These are phyloP conservation scores for Amazona finschi DNA, from an alignment of 2,797 vertebrate species.

Conservation along the genomic window DNA sequence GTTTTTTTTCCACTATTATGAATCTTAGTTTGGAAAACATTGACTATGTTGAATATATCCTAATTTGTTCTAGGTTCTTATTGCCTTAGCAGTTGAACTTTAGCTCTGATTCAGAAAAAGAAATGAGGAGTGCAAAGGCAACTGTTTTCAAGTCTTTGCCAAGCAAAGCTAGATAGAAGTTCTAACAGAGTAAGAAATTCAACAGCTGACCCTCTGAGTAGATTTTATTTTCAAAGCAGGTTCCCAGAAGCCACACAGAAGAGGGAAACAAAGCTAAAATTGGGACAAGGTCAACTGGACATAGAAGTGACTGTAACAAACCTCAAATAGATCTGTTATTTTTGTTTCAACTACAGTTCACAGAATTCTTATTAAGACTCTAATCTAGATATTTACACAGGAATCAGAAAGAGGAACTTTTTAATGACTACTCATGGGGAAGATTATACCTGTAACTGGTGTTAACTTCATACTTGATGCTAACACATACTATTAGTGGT, in stretches of 20 bases:
- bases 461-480: not conserved
- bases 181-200: slow-evolving; percentile 2
- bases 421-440: not conserved
- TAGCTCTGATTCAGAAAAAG: not conserved
- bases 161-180: not conserved
- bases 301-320: slow-evolving; percentile 44
- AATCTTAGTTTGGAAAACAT: not conserved
- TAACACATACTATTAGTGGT: not conserved
- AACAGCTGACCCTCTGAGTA: slow-evolving; percentile 14
- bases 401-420: slow-evolving; percentile 22
- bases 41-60: not conserved
- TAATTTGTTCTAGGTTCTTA: not conserved
- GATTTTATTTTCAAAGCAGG: slow-evolving; percentile 35
- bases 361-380: slow-evolving; percentile 25
- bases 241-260: slow-evolving; percentile 46
- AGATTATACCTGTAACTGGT: not conserved
- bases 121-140: not conserved
- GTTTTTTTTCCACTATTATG: not conserved
- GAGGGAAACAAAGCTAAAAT: slow-evolving; percentile 66
- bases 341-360: slow-evolving; percentile 58
- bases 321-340: slow-evolving; percentile 61
- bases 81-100: not conserved
- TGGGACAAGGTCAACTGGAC: slow-evolving; percentile 55
- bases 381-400: slow-evolving; percentile 36
- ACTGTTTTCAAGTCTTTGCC: not conserved